Conservation (phyloP, 2,113 vertebrate species). For the Cephalophus harveyi region DNA sequence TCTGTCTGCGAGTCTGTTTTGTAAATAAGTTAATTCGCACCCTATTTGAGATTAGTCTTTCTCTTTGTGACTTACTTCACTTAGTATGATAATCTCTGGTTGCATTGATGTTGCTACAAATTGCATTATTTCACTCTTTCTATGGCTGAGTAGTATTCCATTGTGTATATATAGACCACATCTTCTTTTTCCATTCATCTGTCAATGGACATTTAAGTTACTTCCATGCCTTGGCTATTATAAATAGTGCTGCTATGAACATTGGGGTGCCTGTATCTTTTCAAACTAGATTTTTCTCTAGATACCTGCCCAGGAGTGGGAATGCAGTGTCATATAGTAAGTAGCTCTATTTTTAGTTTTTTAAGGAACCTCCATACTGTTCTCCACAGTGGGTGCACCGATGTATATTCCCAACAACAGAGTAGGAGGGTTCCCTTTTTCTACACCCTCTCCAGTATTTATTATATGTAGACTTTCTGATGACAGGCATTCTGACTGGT, state of each 20-base stretch:
- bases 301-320: neutral
- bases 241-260: neutral
- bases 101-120: neutral
- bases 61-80: neutral
- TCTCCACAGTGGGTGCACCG: neutral
- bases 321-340: neutral
- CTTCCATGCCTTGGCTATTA: neutral
- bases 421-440: neutral
- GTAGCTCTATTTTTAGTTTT: neutral
- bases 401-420: neutral
- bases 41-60: neutral
- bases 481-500: neutral
- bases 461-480: neutral
- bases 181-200: neutral
- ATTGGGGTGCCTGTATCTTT: neutral
- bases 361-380: neutral
- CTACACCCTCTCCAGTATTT: neutral
- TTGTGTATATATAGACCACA: neutral
- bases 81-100: neutral
- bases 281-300: neutral
- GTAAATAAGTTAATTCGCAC: neutral
- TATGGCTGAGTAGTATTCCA: neutral
- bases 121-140: neutral
- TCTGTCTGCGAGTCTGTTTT: neutral
- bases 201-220: neutral